Percentiles rank a stretch among this genome's conserved stretches.
These are phyloP conservation scores for Fukomys damarensis DNA, from an alignment of 2,113 vertebrate genomes.

Conservation along the genomic window DNA sequence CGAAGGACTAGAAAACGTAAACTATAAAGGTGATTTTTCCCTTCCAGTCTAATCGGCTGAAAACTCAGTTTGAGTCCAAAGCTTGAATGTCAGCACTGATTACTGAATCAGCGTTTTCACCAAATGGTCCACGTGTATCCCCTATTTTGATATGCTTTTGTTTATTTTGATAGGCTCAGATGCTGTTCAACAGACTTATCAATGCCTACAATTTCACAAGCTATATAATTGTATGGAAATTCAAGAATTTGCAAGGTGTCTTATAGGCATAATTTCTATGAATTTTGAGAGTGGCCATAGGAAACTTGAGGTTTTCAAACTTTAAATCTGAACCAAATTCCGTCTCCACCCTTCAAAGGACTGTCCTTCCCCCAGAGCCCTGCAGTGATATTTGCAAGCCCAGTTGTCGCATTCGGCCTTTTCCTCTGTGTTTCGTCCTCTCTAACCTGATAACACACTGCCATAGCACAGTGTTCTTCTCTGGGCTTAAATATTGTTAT, in stretches of 20 bases:
- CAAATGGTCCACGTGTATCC: background rate
- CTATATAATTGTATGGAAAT: background rate
- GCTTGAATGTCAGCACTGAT: background rate
- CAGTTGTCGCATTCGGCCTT: background rate
- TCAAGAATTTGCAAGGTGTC: background rate
- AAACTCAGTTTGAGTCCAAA: slow-evolving; percentile 45
- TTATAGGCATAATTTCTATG: background rate
- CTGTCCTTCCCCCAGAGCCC: background rate
- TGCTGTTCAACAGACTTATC: background rate
- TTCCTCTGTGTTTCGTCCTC: slow-evolving; percentile 2
- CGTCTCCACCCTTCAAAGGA: background rate
- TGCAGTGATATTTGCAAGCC: background rate
- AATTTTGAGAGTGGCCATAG: background rate
- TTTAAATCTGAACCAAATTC: background rate
- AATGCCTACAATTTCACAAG: background rate
- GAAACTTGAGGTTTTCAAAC: slow-evolving; percentile 34
- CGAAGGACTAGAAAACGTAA: slow-evolving; percentile 20
- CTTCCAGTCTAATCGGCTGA: background rate
- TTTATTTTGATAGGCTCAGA: slow-evolving; percentile 33
- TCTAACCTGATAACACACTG: background rate
- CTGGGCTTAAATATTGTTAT: slow-evolving; percentile 27
- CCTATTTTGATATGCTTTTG: background rate
- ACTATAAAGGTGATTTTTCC: background rate
- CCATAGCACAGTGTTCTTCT: slow-evolving; percentile 5
- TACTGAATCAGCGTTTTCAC: background rate